Base-by-base conservation (phyloP, 2,113 vertebrate genomes). In the Charina bottae region DNA sequence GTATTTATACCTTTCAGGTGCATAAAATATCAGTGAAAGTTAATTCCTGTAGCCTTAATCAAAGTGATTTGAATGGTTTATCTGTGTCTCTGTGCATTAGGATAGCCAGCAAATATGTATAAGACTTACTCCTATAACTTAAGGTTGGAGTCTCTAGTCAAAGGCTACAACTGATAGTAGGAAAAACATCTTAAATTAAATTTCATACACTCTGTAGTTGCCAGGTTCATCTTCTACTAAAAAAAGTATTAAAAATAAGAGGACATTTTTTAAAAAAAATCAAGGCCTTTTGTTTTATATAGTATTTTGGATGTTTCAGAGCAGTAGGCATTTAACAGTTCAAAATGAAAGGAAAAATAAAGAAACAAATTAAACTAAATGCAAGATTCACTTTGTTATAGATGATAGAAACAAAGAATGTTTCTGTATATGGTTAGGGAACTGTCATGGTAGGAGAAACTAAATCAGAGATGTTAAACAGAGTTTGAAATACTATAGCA, bases 401-500 rank as follows among this genome's bases (percentile, higher is more conserved):
- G 53, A 15, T 55, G 54, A 9, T 23, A 86, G 21, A 49, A 59
- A 37, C 26, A 56, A 88, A 28, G 6, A 88, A 83, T 60, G 19
- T 90, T 90, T 60, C 46, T 33, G 3, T 89, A 46, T 37, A 33
- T 78, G 37, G 33, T 54, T 78, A 55, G 62, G 58, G 53, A 85
- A 49, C 42, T 54, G n/a, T 60, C 53, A 85, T 33, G 46, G 53
- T 21, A 37, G 12, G 23, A 91, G 37, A 68, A 91, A 72, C 62
- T 87, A 62, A 56, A 68, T 56, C 60, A 91, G n/a, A 91, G 23
- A 78, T 91, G 62, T 56, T 72, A 87, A 87, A 72, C 42, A 54
- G 53, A 87, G 72, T 58, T 46, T 46, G 33, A 56, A 54, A 42
- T 72, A 62, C 13, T 55, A 64, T 46, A 87, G 62, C 23, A 87